phyloP scores from a whole-genome alignment of 2,888 invertebrate genomes.

The Chironomus tentans region DNA sequence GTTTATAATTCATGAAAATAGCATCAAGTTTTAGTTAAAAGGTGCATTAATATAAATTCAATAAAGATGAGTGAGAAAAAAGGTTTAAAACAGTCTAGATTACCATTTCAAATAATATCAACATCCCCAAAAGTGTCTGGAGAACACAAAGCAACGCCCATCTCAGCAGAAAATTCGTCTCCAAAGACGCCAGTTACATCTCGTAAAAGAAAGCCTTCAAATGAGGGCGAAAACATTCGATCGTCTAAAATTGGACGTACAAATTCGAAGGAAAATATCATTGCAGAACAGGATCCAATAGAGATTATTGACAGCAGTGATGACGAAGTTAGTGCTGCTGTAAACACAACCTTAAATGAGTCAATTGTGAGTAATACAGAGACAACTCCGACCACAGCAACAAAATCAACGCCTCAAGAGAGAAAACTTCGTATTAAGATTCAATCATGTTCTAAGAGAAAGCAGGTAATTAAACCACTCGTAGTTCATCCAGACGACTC shows the following conservation, averaged over 20 bases:
- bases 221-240: background rate
- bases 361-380: background rate
- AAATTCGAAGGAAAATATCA: conserved; percentile 18
- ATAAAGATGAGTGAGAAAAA: conserved; percentile 15
- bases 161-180: background rate
- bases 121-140: background rate
- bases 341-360: background rate
- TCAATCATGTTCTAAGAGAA: background rate
- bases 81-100: background rate
- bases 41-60: background rate
- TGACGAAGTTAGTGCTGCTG: background rate
- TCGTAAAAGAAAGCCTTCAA: conserved; percentile 5
- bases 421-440: conserved; percentile 1
- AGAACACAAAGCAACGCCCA: background rate
- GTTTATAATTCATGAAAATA: no score
- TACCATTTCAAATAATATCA: background rate
- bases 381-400: background rate
- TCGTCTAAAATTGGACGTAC: background rate
- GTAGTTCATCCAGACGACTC: conserved; percentile 2
- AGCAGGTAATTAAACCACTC: background rate
- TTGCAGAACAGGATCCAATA: background rate
- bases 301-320: background rate
- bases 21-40: background rate
- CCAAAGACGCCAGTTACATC: background rate
- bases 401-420: background rate